Conservation (phyloP, 2,888 invertebrate genomes). For the Glyphotaelius pellucidus region DNA sequence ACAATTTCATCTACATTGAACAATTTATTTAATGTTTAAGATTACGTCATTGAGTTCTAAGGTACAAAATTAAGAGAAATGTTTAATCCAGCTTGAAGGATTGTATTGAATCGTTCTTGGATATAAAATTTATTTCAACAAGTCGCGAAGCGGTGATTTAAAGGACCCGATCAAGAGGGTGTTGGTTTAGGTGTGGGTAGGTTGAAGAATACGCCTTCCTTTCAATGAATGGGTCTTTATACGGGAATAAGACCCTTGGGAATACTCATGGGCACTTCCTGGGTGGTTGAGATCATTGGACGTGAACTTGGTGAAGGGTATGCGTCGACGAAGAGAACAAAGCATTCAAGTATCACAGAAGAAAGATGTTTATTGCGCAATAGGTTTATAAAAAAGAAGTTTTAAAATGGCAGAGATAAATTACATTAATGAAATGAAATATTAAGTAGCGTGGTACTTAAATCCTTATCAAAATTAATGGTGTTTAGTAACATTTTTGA, state of each 20-base stretch:
- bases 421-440: too few relatives aligned
- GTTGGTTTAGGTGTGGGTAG: background rate
- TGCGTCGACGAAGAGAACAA: background rate
- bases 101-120: background rate
- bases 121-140: background rate
- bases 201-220: background rate
- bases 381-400: too few relatives aligned
- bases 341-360: background rate
- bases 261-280: background rate
- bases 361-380: background rate
- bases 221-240: background rate
- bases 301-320: background rate
- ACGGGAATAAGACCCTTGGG: background rate
- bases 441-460: too few relatives aligned
- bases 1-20: background rate
- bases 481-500: too few relatives aligned
- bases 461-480: too few relatives aligned
- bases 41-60: background rate
- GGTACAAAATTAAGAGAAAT: background rate
- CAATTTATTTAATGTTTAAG: background rate
- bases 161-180: background rate
- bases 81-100: background rate
- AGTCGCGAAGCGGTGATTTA: background rate
- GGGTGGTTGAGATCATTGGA: background rate
- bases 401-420: too few relatives aligned